Base-by-base conservation (phyloP, 2,797 vertebrate species). In the Scyliorhinus canicula region DNA sequence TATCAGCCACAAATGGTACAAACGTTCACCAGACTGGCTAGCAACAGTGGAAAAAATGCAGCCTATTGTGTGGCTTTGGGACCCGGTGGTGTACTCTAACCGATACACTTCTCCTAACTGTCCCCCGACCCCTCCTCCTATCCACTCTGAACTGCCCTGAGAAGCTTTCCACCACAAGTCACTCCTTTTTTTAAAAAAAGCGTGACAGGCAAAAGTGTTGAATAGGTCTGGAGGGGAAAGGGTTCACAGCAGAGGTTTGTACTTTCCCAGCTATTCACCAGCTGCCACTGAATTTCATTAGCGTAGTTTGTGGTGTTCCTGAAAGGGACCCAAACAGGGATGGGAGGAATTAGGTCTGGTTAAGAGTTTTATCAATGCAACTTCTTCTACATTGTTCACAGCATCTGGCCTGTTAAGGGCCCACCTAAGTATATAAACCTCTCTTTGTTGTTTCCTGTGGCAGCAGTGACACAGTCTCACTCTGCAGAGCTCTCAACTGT, bases 201-300 rank as follows among this genome's bases (percentile, higher is more conserved):
- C 95, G 96, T 97, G 97, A 96, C 96, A 96, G 96, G 97, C 97
- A 96, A 96, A 96, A 96, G 96, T 95, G 95, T 95, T 97, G 96
- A 98, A 97, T 97, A 97, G 65, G 97, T 96, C 95, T 96, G 95
- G 95, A 96, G 95, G 95, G 96, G 97, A 97, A 97, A 71, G 93
- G 96, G 97, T 98, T 98, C 97, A 97, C 96, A 96, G 96, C 96
- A 96, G 96, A 97, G 97, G 97, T 44, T 97, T 97, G 96, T 96
- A 97, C 96, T 98, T 98, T 98, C 97, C 97, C 97, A 98, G 97
- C 97, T 97, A 97, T 97, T 97, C 97, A 96, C 97, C 97, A 98
- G 97, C 97, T 98, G 98, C 97, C 96, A 97, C 96, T 0, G 97
- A 97, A 97, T 97, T 97, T 97, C 97, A 97, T 97, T 98, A 98